Evolutionary conservation across 2,888 invertebrate genomes (phyloP).

Genomic region (Hemaris fuciformis): DNA sequence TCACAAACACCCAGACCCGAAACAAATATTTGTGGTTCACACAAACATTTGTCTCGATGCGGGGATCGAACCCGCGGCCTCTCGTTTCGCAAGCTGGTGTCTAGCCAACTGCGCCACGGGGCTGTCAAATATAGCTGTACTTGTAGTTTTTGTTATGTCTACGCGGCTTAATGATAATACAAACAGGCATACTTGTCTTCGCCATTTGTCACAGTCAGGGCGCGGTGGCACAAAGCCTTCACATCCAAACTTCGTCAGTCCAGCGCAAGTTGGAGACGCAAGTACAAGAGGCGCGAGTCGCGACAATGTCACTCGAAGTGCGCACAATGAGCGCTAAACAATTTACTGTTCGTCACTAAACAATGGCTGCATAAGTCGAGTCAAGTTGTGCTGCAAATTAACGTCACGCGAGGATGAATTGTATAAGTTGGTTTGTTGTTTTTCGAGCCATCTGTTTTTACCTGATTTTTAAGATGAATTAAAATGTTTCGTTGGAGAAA

Average conservation of each 20-base stretch:
- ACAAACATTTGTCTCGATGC: too few species aligned
- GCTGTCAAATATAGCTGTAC: too few species aligned
- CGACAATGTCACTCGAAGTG: neutral
- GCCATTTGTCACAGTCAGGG: neutral
- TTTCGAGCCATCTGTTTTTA: neutral
- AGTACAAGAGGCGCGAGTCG: neutral
- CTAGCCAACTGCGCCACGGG: too few species aligned
- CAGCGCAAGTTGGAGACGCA: neutral
- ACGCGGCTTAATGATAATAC: neutral
- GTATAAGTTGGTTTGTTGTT: neutral
- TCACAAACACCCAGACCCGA: too few species aligned
- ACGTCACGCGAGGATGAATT: neutral
- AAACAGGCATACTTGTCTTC: neutral
- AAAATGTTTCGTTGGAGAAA: neutral
- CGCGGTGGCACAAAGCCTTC: neutral
- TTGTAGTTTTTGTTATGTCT: too few species aligned
- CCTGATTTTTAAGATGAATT: neutral
- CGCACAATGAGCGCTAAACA: neutral
- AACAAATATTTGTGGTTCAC: too few species aligned
- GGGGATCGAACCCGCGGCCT: too few species aligned
- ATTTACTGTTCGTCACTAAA: conserved; percentile 2
- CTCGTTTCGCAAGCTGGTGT: too few species aligned
- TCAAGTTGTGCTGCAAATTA: neutral
- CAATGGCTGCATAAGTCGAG: neutral
- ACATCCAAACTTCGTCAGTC: neutral